Base-by-base conservation (phyloP, 2,888 invertebrate genomes). In the Orgyia antiqua region DNA sequence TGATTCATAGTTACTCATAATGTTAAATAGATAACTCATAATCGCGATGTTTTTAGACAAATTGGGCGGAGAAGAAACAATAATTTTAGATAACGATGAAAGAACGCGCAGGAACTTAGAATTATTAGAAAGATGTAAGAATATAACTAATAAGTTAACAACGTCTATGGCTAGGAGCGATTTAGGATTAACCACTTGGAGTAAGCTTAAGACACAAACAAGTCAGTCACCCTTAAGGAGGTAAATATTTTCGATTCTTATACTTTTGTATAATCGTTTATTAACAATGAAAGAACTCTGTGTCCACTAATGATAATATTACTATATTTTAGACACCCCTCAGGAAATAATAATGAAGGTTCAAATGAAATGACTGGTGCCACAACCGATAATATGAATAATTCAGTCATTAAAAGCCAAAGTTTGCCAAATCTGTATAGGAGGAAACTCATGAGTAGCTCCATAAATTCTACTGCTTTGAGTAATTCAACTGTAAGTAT, bases 151-250 rank as follows among this genome's bases (percentile, higher is more conserved):
- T 74, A 82, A 78, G 67, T 66, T 91, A 72, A 92, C 93, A 58
- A 89, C 90, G 44, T 93, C 94, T 52, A 95, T 96, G 95, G 93
- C 93, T 41, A 92, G 93, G 68, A 95, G 95, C 37, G 95, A 95
- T 75, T 93, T 94, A 60, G 93, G 93, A 52, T 93, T 94, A 77
- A 95, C 95, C 48, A 94, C 95, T 24, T 95, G 95, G 93, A 94
- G 94, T 78, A 94, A 94, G 71, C 87, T 95, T 62, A 93, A 93
- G 80, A 90, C 91, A 68, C 90, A 91, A 62, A 90, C 88, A 59
- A 88, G 88, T 70, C 89, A 91, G 53, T 87, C 89, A 50, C 90
- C 90, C 51, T 78, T 91, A 58, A 87, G 89, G 62, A 88, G 90
- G 89, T 90, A 78, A 74, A 37, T 38, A 36, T 23, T 10, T n/a